These are phyloP conservation scores for Mimas tiliae DNA, from an alignment of 2,888 invertebrate genomes.

Conservation along the genomic window DNA sequence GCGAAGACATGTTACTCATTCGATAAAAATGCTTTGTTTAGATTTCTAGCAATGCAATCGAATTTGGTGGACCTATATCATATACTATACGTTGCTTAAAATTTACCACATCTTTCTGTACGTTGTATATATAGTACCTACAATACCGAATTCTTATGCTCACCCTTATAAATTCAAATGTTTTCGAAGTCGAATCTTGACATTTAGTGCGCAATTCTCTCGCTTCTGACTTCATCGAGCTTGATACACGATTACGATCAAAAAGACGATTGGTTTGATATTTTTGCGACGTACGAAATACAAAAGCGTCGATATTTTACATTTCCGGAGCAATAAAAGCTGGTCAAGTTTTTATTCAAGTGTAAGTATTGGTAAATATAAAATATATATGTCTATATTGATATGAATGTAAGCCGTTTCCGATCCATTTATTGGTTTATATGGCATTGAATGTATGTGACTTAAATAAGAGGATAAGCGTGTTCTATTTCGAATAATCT, in stretches of 20 bases:
- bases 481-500: neutral
- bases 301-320: slow-evolving; percentile 19
- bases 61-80: no score
- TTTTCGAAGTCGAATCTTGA: slow-evolving; percentile 15
- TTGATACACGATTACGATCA: slow-evolving; percentile 28
- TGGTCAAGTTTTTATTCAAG: slow-evolving; percentile 16
- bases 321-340: slow-evolving; percentile 26
- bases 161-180: slow-evolving; percentile 25
- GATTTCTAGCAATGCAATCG: no score
- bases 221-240: slow-evolving; percentile 29
- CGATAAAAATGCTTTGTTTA: no score
- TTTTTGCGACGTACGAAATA: slow-evolving; percentile 20
- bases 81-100: no score
- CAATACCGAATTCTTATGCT: no score
- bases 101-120: no score
- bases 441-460: neutral
- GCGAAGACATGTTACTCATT: no score
- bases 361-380: neutral
- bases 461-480: neutral
- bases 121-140: no score
- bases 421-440: slow-evolving; percentile 12
- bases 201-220: slow-evolving; percentile 27
- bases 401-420: neutral
- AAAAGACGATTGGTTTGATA: slow-evolving; percentile 3
- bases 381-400: slow-evolving; percentile 4